A percentile compares a stretch with the other conserved stretches of the same genome.
phyloP scores from a whole-genome alignment of 1,140 invertebrate species.

The Muscidifurax raptorellus region DNA sequence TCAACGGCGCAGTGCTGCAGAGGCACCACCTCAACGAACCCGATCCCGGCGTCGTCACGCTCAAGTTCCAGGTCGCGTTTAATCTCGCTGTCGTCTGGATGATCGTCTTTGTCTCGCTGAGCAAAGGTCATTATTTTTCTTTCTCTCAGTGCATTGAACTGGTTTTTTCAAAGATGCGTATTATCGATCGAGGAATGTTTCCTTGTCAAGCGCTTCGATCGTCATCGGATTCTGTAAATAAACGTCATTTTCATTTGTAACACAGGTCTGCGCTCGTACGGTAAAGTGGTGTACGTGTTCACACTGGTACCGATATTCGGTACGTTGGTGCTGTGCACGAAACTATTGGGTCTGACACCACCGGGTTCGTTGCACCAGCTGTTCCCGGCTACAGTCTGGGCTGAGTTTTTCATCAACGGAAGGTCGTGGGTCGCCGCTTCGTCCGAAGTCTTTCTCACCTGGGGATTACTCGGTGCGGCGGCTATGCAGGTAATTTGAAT shows the following conservation, averaged over 20 bases:
- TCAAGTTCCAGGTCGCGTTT: constrained; percentile 92
- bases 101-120: constrained; percentile 91
- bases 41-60: constrained; percentile 79
- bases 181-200: not conserved
- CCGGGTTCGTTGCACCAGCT: constrained; percentile 80
- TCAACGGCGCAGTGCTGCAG: constrained; percentile 88
- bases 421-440: constrained; percentile 88
- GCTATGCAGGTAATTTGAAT: constrained; percentile 81
- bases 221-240: too few relatives aligned
- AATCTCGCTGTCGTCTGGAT: constrained; percentile 94
- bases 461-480: constrained; percentile 91
- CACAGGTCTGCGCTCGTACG: constrained; percentile 86
- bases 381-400: constrained; percentile 86
- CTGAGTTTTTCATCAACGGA: constrained; percentile 87
- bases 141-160: too few relatives aligned
- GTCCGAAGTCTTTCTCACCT: constrained; percentile 91
- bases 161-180: too few relatives aligned
- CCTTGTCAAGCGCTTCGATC: not conserved
- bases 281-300: constrained; percentile 87
- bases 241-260: not conserved
- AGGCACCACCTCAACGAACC: constrained; percentile 78
- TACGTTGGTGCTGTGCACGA: constrained; percentile 83
- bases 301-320: constrained; percentile 84
- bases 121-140: constrained; percentile 81
- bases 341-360: constrained; percentile 83